phyloP scores from a whole-genome alignment of 23 tunicate genomes.

The Oikopleura dioica region DNA sequence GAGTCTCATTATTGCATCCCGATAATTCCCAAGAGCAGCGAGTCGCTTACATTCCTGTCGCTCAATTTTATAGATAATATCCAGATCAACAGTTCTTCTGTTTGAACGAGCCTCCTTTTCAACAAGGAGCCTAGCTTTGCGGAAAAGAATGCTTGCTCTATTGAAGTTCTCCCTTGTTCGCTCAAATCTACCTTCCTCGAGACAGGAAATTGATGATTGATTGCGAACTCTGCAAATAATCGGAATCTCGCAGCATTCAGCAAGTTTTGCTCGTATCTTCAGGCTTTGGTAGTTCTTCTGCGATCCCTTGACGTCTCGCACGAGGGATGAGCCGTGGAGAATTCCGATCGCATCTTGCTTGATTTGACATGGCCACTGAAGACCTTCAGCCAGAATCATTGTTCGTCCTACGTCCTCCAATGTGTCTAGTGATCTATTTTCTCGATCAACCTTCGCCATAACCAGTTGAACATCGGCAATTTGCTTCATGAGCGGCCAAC shows the following conservation, averaged over 20 bases:
- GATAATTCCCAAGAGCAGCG: background rate
- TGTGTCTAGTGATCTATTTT: background rate
- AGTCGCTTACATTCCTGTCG: background rate
- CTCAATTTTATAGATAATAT: background rate
- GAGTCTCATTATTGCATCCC: background rate
- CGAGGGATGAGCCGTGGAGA: background rate
- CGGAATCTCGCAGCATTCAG: background rate
- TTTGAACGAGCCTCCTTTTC: no score
- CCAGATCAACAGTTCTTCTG: no score
- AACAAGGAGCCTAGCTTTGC: background rate
- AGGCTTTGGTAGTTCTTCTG: background rate
- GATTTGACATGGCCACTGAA: background rate
- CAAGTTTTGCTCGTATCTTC: background rate
- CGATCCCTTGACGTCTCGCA: background rate
- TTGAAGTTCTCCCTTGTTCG: background rate
- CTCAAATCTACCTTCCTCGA: background rate
- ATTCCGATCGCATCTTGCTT: background rate
- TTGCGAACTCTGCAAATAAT: background rate
- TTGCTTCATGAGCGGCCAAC: background rate
- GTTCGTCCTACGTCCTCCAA: background rate
- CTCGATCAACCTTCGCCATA: background rate
- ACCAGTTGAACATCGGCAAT: background rate
- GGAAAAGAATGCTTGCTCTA: background rate
- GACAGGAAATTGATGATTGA: background rate
- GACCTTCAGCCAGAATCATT: background rate